Evolutionary conservation across 2,888 invertebrate species (phyloP), one percentile per base, ranked within the genome.

Genomic region (Lasioglossum marginatum): DNA sequence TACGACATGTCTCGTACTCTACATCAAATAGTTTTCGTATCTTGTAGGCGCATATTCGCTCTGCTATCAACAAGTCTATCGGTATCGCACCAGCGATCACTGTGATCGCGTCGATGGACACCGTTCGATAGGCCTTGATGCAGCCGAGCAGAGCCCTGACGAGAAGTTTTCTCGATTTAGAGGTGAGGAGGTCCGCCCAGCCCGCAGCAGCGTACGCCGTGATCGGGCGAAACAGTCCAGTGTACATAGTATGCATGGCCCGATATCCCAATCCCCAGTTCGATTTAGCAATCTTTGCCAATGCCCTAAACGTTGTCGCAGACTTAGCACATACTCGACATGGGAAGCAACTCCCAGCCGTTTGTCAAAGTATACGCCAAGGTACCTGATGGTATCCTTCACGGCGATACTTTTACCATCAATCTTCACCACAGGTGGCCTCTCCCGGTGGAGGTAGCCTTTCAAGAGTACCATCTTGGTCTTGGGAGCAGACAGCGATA

Each of bases 91-190:
- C 40, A 1, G 40, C 40, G 40, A 40, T 12, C 40, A 40, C 40
- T 0, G 40, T 8, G 45, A 71, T 2, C n/a, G 57, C 57, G 6
- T 57, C n/a, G 1, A 10, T 57, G 0, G 23, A 52, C 6, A 52
- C 23, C n/a, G 52, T 23, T 0, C 52, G 0, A n/a, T 52, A 52
- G 52, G 8, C 43, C n/a, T 71, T 23, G 71, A 27, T 1, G 27
- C 43, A 14, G 23, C 71, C 43, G 14, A 71, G 71, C 8, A 57
- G 57, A 14, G 37, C 57, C 10, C 12, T 34, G 0, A 5, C 4
- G n/a, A 74, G 57, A 6, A 5, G 0, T 0, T 0, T 34, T 2
- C 14, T n/a, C 5, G 1, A 6, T 8, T 1, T 0, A 0, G n/a
- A 4, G 19, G 12, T 19, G 1, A 74, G 37, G 0, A 4, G 4